Conservation (phyloP, 2,113 vertebrate species). For the Amazona vittata region DNA sequence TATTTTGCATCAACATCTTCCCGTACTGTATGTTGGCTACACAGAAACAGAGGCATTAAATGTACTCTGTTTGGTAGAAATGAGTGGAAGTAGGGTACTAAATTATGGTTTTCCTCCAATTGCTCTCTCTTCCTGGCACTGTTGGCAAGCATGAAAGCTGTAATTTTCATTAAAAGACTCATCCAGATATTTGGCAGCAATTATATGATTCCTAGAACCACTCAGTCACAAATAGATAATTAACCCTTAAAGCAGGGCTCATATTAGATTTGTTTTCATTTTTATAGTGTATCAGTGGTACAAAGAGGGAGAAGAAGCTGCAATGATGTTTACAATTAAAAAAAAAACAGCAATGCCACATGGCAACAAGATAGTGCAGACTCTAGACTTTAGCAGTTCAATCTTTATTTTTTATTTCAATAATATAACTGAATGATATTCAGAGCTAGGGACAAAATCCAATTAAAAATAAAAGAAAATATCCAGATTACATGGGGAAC, state of each 20-base stretch:
- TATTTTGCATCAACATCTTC: neutral
- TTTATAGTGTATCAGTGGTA: neutral
- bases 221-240: slow-evolving; percentile 59
- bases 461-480: neutral
- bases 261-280: slow-evolving; percentile 26
- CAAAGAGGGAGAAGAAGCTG: neutral
- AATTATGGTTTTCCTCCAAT: slow-evolving; percentile 38
- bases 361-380: neutral
- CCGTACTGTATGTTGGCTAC: neutral
- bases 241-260: slow-evolving; percentile 33
- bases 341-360: neutral
- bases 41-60: neutral
- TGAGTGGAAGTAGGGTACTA: neutral
- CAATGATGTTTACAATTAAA: neutral
- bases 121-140: neutral
- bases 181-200: slow-evolving; percentile 53
- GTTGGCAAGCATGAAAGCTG: slow-evolving; percentile 56
- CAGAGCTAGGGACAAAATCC: neutral
- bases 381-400: neutral
- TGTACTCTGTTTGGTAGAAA: neutral
- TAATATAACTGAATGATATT: neutral
- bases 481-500: neutral
- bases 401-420: neutral
- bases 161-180: slow-evolving; percentile 73
- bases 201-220: slow-evolving; percentile 46